phyloP scores from a whole-genome alignment of 2,113 vertebrate species.

The Lophura nycthemera region DNA sequence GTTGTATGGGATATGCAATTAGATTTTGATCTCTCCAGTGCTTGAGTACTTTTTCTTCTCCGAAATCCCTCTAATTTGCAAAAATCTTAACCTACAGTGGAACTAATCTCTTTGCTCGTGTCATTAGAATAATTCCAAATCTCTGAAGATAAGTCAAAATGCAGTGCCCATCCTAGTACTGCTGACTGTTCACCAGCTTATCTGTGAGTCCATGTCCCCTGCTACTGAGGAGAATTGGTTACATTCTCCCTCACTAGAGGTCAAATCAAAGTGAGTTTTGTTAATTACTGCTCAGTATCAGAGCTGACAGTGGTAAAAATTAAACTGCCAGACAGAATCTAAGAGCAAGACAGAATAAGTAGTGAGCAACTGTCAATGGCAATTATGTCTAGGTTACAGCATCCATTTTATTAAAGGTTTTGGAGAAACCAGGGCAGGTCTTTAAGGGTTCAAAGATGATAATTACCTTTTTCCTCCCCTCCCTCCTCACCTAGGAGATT shows the following conservation, averaged over 20 bases:
- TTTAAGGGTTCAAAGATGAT: background rate
- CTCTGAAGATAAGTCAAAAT: slow-evolving; percentile 24
- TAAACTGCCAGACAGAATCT: background rate
- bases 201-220: background rate
- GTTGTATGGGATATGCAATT: background rate
- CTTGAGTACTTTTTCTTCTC: slow-evolving; percentile 11
- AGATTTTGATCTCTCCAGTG: background rate
- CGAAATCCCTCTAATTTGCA: slow-evolving; percentile 24
- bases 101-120: slow-evolving; percentile 31
- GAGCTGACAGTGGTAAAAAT: slow-evolving; percentile 48
- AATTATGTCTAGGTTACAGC: slow-evolving; percentile 8
- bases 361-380: background rate
- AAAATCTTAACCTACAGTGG: slow-evolving; percentile 22
- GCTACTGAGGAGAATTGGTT: background rate
- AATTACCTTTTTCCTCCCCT: background rate
- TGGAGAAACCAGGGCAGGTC: background rate
- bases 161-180: background rate
- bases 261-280: slow-evolving; percentile 42
- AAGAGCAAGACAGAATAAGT: background rate
- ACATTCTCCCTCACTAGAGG: background rate
- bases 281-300: slow-evolving; percentile 30
- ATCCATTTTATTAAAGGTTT: background rate
- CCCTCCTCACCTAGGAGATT: background rate
- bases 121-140: slow-evolving; percentile 50
- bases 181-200: background rate